Evolutionary conservation across 2,113 vertebrate genomes (phyloP), one percentile per base, ranked within the genome.

Genomic region (Vulpes lagopus): DNA sequence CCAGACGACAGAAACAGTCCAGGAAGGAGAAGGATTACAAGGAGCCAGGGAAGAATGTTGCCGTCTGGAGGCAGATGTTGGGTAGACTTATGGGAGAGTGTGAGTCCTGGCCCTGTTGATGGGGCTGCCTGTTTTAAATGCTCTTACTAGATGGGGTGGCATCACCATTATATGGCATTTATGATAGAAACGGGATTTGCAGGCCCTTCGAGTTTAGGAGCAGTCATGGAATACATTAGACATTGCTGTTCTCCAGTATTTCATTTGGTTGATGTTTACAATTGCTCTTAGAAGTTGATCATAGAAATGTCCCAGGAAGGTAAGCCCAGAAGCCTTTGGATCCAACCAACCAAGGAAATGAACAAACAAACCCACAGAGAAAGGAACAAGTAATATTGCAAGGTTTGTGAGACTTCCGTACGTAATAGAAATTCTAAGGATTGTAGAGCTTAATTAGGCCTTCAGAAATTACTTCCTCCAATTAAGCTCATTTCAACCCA

Each of bases 381-480:
- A 92, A 92, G 14, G 27, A 82, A 62, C 83, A 81, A 80, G 82
- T 11, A 12, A 60, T 23, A 25, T 49, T 32, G 38, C 49, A 90
- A 71, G 30, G 64, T 95, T 38, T 82, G 67, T 85, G 67, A 38
- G n/a, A 20, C 83, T 96, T 92, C 69, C 1, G 0, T 16, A 89
- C 35, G 65, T 69, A 86, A 92, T 11, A 73, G 65, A 43, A 79
- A 82, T 51, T 97, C 67, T 87, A 19, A 85, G 60, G 71, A 94
- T 53, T 0, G 0, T 55, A 78, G 65, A 35, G 67, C n/a, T 82
- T 94, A 86, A 94, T 82, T 78, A 95, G 91, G 60, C 78, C 59
- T 83, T 92, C 73, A 92, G 94, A 92, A 95, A 94, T 89, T 43
- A 82, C 73, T 83, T 95, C 80, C 57, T 90, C 79, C 43, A 83